These are phyloP conservation scores for Desmodus rotundus DNA, from an alignment of 2,113 vertebrate genomes.

Conservation along the genomic window DNA sequence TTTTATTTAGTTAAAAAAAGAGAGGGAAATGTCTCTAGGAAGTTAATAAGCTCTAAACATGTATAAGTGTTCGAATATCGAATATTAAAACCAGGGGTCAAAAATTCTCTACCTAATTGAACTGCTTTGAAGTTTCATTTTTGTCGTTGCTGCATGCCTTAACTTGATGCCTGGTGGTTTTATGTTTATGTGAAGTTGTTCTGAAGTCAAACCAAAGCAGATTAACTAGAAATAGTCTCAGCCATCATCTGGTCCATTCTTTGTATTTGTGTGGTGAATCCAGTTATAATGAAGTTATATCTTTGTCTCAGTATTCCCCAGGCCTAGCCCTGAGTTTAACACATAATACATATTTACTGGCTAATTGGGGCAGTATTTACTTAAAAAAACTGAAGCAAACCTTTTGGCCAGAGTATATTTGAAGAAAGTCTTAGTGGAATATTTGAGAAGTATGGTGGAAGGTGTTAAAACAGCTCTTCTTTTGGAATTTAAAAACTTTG, in stretches of 20 bases:
- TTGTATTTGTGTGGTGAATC: neutral
- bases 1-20: neutral
- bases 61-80: neutral
- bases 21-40: neutral
- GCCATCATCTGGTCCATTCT: neutral
- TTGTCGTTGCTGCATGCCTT: neutral
- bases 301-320: neutral
- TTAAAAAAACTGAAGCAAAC: neutral
- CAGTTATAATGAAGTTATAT: neutral
- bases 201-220: neutral
- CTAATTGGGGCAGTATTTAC: neutral
- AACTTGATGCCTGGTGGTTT: neutral
- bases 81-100: neutral
- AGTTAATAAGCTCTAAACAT: neutral
- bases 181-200: neutral
- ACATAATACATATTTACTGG: neutral
- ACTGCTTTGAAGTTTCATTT: neutral
- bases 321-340: neutral
- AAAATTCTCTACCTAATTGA: neutral
- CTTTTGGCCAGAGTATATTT: slow-evolving; percentile 9
- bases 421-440: neutral
- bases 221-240: neutral
- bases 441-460: neutral
- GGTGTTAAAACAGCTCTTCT: neutral
- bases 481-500: neutral